Percentiles rank a stretch among this genome's conserved stretches.
Conservation (phyloP, 2,888 invertebrate species). For the Chalcis sispes region DNA sequence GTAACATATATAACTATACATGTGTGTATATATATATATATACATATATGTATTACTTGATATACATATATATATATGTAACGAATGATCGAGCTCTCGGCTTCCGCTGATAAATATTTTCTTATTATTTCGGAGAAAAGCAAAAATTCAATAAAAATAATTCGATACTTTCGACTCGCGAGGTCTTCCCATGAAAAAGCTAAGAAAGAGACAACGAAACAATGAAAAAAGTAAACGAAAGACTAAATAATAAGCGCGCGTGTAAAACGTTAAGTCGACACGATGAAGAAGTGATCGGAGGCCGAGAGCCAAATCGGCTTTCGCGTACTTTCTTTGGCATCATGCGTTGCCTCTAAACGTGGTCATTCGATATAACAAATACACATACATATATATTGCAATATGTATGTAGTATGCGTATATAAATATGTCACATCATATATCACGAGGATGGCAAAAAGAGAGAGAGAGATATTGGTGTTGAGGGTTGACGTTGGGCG, state of each 20-base stretch:
- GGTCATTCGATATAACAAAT: slow-evolving; percentile 43
- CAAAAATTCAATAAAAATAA: no score
- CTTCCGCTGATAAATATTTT: not conserved
- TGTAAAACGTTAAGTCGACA: not conserved
- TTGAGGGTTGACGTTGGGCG: not conserved
- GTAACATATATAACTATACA: no score
- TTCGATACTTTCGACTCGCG: no score
- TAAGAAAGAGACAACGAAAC: not conserved
- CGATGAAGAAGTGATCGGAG: not conserved
- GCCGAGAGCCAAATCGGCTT: slow-evolving; percentile 22
- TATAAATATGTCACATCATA: not conserved
- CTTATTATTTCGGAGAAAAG: not conserved
- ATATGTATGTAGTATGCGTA: slow-evolving; percentile 53
- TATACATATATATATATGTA: slow-evolving; percentile 17
- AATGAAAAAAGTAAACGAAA: not conserved
- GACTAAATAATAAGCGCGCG: not conserved
- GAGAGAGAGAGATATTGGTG: no score
- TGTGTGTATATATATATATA: no score
- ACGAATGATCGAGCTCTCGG: slow-evolving; percentile 34
- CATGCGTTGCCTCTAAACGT: slow-evolving; percentile 69
- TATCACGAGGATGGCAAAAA: slow-evolving; percentile 25
- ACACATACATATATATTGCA: slow-evolving; percentile 56
- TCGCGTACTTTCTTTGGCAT: slow-evolving; percentile 57
- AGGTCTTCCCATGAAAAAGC: no score
- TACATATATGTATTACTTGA: slow-evolving; percentile 34